Percentiles rank a stretch among this genome's conserved stretches.
Evolutionary conservation across 2,888 invertebrate genomes (phyloP).

Genomic region (Harpalus rufipes): DNA sequence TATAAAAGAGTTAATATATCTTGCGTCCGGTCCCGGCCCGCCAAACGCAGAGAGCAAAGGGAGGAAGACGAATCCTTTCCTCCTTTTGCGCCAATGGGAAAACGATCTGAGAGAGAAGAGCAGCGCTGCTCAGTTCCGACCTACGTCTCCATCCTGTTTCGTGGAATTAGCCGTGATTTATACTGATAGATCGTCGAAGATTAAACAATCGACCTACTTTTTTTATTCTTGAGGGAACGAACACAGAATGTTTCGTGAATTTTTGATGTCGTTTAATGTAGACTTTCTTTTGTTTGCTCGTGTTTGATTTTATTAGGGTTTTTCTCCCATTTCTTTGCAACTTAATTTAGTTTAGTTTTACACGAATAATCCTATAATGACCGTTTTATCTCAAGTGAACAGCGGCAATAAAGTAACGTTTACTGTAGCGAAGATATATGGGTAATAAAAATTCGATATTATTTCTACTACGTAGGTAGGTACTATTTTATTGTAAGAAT

Average conservation of each 20-base stretch:
- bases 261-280: constrained; percentile 46
- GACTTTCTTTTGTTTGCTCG: constrained; percentile 39
- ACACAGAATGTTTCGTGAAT: constrained; percentile 27
- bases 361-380: constrained; percentile 21
- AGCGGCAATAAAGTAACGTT: neutral
- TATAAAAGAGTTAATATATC: constrained; percentile 62
- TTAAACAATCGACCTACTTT: constrained; percentile 58
- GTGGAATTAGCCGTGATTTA: constrained; percentile 60
- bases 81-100: constrained; percentile 45
- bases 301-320: constrained; percentile 32
- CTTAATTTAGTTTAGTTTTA: constrained; percentile 18
- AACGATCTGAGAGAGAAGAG: constrained; percentile 37
- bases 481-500: neutral
- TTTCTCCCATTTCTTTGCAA: constrained; percentile 10
- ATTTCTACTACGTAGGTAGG: neutral
- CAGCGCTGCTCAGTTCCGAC: constrained; percentile 21
- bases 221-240: constrained; percentile 24
- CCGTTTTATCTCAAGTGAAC: neutral
- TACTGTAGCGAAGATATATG: neutral
- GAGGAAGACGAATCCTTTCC: constrained; percentile 16
- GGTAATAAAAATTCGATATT: neutral
- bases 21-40: constrained; percentile 31
- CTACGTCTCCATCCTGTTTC: constrained; percentile 47
- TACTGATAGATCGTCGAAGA: constrained; percentile 60
- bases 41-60: constrained; percentile 32